Base-by-base conservation (phyloP, 35 echinoderm and acorn worm species). In the Heliocidaris tuberculata region DNA sequence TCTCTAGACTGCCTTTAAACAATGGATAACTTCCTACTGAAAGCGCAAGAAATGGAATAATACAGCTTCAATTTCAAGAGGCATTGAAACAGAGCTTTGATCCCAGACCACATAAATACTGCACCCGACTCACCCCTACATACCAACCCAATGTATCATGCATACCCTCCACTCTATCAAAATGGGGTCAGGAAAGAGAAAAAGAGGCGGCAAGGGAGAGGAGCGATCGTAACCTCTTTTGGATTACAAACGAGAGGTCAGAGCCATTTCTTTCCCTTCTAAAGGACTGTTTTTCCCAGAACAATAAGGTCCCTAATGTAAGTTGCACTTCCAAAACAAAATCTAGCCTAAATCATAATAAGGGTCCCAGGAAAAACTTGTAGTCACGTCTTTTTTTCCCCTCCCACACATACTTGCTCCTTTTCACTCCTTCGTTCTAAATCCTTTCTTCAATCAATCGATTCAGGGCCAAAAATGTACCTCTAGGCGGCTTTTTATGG, bases 391-490 rank as follows among this genome's bases (percentile, higher is more conserved):
- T 78, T n/a, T 70, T n/a, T 78, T 78, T 78, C 17, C 65, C 65
- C 65, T 78, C 65, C 65, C 65, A 78, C 65, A 78, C 65, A 78
- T 78, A 13, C 10, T 56, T 56, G 52, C 52, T 56, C 52, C 15
- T 56, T 78, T 78, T 78, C 65, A n/a, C 65, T 70, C 60, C 2
- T 19, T 78, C 65, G 27, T 78, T 78, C 3, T 78, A 78, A 78
- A 78, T 78, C 65, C 65, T 78, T 78, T 78, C 27, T 78, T n/a
- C 65, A 78, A 78, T 78, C 65, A 24, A 78, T 78, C 52, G 52
- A 56, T 78, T n/a, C 65, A 78, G 65, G 65, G 65, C 65, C 65
- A n/a, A 78, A 78, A 78, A 78, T 78, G 65, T 78, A 78, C 65
- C 65, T 78, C 65, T 9, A 78, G 65, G 65, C 65, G 21, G 65